A percentile compares a stretch with the other conserved stretches of the same genome.
Evolutionary conservation across 2,113 vertebrate species (phyloP).

Genomic region (Cnemophilus loriae): DNA sequence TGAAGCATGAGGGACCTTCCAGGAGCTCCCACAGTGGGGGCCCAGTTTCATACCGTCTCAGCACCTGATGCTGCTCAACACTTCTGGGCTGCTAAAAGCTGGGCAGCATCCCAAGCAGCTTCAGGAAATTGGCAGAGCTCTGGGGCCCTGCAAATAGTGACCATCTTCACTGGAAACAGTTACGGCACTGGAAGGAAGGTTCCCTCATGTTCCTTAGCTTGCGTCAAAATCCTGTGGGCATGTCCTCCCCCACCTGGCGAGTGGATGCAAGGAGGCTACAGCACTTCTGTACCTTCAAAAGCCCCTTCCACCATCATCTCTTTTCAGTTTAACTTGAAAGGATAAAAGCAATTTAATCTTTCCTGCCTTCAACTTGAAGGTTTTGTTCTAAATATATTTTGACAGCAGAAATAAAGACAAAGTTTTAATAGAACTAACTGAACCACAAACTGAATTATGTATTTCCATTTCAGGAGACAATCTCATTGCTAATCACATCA

Average conservation of each 20-base stretch:
- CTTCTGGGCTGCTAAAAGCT: neutral
- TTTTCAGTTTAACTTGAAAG: conserved; percentile 20
- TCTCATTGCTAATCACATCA: conserved; percentile 31
- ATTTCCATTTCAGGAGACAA: conserved; percentile 55
- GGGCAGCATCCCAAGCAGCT: neutral
- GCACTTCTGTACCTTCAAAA: neutral
- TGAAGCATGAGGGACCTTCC: neutral
- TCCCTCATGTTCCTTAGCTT: neutral
- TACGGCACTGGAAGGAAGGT: neutral
- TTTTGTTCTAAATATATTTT: conserved; percentile 46
- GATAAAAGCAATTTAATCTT: conserved; percentile 31
- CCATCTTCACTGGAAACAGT: neutral
- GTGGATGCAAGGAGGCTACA: neutral
- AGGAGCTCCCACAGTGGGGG: neutral
- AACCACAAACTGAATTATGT: conserved; percentile 61
- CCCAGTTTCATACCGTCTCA: neutral
- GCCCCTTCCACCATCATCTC: neutral
- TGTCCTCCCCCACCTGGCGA: neutral
- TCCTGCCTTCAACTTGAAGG: neutral
- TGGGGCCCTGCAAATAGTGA: neutral
- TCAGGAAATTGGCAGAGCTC: neutral
- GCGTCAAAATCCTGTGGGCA: neutral
- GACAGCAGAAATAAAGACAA: conserved; percentile 54
- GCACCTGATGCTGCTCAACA: neutral
- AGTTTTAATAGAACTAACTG: conserved; percentile 56